phyloP scores from a whole-genome alignment of 2,113 vertebrate genomes.

The Equus przewalskii region DNA sequence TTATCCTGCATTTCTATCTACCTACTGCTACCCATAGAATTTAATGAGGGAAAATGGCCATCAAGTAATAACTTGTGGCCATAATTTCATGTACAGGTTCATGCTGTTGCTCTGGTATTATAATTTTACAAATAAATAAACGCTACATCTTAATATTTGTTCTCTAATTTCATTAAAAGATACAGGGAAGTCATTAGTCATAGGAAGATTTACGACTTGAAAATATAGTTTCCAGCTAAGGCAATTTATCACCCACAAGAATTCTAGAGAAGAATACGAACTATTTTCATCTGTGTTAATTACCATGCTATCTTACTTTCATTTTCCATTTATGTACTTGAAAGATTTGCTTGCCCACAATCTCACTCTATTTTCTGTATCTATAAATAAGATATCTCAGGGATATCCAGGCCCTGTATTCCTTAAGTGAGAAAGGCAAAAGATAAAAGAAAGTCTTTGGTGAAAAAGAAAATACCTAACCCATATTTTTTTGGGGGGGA shows the following conservation, averaged over 20 bases:
- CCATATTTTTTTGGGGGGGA: not conserved
- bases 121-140: slow-evolving; percentile 73
- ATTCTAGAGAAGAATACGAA: slow-evolving; percentile 52
- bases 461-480: slow-evolving; percentile 26
- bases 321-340: not conserved
- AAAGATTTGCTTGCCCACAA: slow-evolving; percentile 53
- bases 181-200: slow-evolving; percentile 46
- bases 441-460: slow-evolving; percentile 37
- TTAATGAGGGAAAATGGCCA: slow-evolving; percentile 9
- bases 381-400: slow-evolving; percentile 56
- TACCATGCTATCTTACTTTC: slow-evolving; percentile 30
- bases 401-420: not conserved
- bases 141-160: slow-evolving; percentile 67
- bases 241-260: slow-evolving; percentile 58
- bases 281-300: slow-evolving; percentile 75
- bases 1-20: slow-evolving; percentile 14
- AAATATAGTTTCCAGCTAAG: slow-evolving; percentile 55
- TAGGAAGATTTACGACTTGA: slow-evolving; percentile 62
- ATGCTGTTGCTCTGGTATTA: not conserved
- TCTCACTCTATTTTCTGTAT: slow-evolving; percentile 53
- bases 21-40: not conserved
- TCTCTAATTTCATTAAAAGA: slow-evolving; percentile 59
- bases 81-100: slow-evolving; percentile 53
- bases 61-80: not conserved
- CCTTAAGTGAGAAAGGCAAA: slow-evolving; percentile 49